These are phyloP conservation scores for Anthophora plumipes DNA, from an alignment of 2,888 invertebrate species.

Conservation along the genomic window DNA sequence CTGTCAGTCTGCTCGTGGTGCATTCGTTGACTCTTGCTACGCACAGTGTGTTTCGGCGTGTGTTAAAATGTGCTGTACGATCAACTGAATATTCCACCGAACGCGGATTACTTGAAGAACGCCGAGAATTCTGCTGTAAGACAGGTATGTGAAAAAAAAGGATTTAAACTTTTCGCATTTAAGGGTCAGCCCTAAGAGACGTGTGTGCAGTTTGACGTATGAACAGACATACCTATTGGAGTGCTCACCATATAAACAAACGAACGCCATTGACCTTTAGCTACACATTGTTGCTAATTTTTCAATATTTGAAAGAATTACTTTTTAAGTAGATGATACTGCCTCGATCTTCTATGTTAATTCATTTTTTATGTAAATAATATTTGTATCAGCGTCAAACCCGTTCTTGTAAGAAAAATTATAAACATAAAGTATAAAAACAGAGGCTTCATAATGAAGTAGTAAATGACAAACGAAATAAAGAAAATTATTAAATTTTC, in stretches of 20 bases:
- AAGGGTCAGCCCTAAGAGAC: conserved; percentile 32
- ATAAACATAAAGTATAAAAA: conserved; percentile 31
- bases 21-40: conserved; percentile 70
- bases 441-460: background rate
- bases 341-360: background rate
- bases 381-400: background rate
- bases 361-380: background rate
- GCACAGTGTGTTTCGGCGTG: conserved; percentile 69
- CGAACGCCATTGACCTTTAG: conserved; percentile 73
- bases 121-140: conserved; percentile 32
- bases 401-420: background rate
- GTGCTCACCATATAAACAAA: conserved; percentile 74
- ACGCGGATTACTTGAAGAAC: conserved; percentile 71
- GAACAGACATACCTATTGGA: conserved; percentile 62
- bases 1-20: conserved; percentile 74
- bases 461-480: background rate
- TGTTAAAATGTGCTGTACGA: conserved; percentile 68
- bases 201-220: conserved; percentile 62
- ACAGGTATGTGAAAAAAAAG: conserved; percentile 53
- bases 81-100: conserved; percentile 53
- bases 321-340: background rate
- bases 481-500: conserved; percentile 1
- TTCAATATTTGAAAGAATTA: background rate
- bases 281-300: conserved; percentile 46
- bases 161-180: conserved; percentile 38